Evolutionary conservation across 2,888 invertebrate species (phyloP).

Genomic region (Eupsilia transversa): DNA sequence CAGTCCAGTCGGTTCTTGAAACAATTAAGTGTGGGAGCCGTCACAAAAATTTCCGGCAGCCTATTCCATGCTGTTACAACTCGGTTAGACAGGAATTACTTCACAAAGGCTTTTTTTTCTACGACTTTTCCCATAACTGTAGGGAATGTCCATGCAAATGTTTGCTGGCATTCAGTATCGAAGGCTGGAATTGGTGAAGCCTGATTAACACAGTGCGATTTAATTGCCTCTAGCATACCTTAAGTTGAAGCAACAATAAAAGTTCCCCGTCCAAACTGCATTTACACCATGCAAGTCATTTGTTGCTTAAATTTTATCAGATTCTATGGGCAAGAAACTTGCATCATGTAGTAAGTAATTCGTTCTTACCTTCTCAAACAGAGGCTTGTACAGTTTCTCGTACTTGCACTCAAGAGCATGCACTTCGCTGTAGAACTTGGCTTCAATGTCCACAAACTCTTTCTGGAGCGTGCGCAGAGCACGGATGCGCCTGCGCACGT

Average conservation of each 20-base stretch:
- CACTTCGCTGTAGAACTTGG: constrained; percentile 98
- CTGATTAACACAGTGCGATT: neutral
- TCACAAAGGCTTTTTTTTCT: neutral
- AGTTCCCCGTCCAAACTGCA: neutral
- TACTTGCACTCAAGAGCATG: constrained; percentile 98
- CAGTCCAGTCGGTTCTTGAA: neutral
- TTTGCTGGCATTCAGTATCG: neutral
- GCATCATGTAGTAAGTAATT: neutral
- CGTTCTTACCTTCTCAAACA: constrained; percentile 93
- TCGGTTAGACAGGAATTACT: neutral
- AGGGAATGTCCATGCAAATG: neutral
- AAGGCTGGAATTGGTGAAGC: neutral
- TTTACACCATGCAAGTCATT: neutral
- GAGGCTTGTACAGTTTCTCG: constrained; percentile 93
- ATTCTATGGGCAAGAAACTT: no score
- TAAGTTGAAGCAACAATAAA: neutral
- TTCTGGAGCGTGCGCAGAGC: constrained; percentile 96
- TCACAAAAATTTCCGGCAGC: neutral
- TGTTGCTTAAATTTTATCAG: no score
- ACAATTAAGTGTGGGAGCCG: neutral
- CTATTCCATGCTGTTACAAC: neutral
- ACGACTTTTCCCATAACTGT: neutral
- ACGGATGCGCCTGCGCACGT: constrained; percentile 95
- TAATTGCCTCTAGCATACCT: neutral
- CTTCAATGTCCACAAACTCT: constrained; percentile 96